Percentiles rank a stretch among this genome's conserved stretches.
Evolutionary conservation across 2,888 invertebrate species (phyloP).

Genomic region (Lepidonotus clava): DNA sequence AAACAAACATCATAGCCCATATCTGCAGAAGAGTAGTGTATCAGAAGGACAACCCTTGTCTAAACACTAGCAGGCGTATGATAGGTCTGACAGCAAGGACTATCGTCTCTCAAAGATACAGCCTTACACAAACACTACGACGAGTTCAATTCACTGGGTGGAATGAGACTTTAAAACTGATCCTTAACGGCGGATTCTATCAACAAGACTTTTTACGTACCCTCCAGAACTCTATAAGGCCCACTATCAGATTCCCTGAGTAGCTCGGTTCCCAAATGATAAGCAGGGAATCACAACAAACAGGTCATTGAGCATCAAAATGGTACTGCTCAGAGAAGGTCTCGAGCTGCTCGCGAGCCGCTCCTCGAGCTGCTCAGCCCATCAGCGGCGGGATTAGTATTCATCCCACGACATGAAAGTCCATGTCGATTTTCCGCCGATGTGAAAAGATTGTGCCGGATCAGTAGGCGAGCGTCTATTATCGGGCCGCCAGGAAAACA

Average conservation of each 20-base stretch:
- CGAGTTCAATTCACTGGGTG: no score
- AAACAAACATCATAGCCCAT: no score
- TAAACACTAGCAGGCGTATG: no score
- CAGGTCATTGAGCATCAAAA: neutral
- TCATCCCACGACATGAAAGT: conserved; percentile 9
- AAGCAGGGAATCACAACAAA: neutral
- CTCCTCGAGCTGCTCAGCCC: neutral
- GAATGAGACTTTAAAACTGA: neutral
- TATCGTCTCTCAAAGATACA: no score
- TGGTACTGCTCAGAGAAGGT: neutral
- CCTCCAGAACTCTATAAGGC: neutral
- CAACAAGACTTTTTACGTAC: neutral
- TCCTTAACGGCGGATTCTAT: neutral
- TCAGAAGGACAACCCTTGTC: no score
- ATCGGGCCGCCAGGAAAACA: neutral
- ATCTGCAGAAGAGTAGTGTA: no score
- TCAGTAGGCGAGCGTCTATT: neutral
- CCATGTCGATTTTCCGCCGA: conserved; percentile 24
- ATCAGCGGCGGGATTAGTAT: neutral
- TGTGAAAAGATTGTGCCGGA: conserved; percentile 31
- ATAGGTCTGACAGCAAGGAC: no score
- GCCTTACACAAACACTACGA: no score
- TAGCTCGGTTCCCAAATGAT: neutral
- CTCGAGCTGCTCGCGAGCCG: neutral
- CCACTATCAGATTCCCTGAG: neutral